phyloP scores from a whole-genome alignment of 2,888 invertebrate species.

The Athripsodes cinereus region DNA sequence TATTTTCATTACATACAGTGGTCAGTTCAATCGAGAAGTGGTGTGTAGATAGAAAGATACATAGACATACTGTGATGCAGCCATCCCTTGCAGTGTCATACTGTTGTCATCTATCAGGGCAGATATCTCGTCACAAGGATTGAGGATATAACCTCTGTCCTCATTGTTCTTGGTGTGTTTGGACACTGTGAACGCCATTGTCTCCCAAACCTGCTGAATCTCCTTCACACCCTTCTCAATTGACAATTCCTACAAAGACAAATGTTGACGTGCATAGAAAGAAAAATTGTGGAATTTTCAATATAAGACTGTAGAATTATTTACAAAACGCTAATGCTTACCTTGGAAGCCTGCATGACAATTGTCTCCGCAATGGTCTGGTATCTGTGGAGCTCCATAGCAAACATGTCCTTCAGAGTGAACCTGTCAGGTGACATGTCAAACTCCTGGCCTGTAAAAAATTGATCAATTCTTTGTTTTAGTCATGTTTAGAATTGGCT shows the following conservation, averaged over 20 bases:
- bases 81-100: slow-evolving; percentile 88
- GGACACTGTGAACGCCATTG: slow-evolving; percentile 56
- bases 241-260: slow-evolving; percentile 58
- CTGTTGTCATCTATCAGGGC: slow-evolving; percentile 82
- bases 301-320: neutral
- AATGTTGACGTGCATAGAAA: neutral
- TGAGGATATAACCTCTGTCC: slow-evolving; percentile 75
- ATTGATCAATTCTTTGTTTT: neutral
- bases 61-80: slow-evolving; percentile 67
- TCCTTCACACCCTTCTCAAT: slow-evolving; percentile 85
- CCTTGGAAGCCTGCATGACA: slow-evolving; percentile 80
- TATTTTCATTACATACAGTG: no score
- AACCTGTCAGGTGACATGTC: slow-evolving; percentile 88
- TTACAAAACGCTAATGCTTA: slow-evolving; percentile 29
- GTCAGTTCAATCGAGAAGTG: no score
- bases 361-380: slow-evolving; percentile 82
- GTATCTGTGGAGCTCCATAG: slow-evolving; percentile 84
- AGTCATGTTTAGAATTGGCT: neutral
- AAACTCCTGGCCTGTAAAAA: slow-evolving; percentile 57
- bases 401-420: slow-evolving; percentile 86
- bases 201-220: slow-evolving; percentile 69
- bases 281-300: neutral
- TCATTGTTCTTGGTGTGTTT: slow-evolving; percentile 67
- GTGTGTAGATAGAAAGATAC: no score
- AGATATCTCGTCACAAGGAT: slow-evolving; percentile 76